Evolutionary conservation across 2,113 vertebrate genomes (phyloP).

Genomic region (Proteles cristata): DNA sequence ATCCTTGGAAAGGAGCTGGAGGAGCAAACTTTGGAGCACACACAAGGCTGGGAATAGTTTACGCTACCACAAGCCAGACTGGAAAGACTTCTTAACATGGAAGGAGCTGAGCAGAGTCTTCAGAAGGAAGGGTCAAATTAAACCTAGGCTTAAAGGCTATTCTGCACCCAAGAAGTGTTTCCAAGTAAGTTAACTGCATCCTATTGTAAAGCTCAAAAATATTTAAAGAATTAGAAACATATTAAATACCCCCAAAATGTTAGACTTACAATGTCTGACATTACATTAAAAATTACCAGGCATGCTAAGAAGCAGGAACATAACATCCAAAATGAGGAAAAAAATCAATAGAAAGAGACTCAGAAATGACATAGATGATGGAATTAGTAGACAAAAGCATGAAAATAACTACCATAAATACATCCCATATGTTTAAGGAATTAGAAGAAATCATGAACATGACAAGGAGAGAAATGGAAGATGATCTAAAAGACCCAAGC

Average conservation of each 20-base stretch:
- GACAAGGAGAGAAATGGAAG: neutral
- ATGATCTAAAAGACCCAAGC: neutral
- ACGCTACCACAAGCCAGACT: neutral
- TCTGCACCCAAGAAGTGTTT: neutral
- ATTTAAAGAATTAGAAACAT: conserved; percentile 24
- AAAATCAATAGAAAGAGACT: neutral
- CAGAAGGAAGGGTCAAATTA: neutral
- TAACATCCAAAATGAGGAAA: neutral
- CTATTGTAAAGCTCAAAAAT: neutral
- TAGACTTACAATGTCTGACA: neutral
- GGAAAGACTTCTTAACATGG: neutral
- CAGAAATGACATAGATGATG: neutral
- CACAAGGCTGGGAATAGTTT: neutral
- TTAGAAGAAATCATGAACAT: neutral
- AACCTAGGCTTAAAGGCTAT: neutral
- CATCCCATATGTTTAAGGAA: neutral
- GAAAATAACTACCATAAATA: neutral
- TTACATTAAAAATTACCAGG: conserved; percentile 13
- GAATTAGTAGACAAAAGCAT: neutral
- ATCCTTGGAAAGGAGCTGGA: neutral
- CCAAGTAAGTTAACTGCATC: conserved; percentile 9
- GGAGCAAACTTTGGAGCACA: neutral
- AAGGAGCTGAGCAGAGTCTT: neutral
- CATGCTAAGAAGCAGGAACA: neutral
- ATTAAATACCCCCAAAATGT: neutral